Conservation (phyloP, 1,140 invertebrate species). For the Callitettix versicolor region DNA sequence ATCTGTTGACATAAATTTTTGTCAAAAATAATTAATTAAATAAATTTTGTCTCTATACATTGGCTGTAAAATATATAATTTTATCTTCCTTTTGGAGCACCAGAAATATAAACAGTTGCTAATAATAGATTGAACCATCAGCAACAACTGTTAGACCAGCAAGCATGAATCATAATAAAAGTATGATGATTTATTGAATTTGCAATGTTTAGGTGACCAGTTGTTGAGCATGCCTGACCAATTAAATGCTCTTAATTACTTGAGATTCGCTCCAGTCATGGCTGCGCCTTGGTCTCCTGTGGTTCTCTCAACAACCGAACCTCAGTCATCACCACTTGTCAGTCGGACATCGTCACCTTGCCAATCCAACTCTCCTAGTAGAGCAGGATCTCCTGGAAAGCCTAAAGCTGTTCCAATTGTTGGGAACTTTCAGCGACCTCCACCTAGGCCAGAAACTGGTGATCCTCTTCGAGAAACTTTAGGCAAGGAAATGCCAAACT, state of each 20-base stretch:
- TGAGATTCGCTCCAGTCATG: slow-evolving; percentile 3
- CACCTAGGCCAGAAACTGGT: background rate
- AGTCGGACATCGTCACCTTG: slow-evolving; percentile 39
- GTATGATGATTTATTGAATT: too few species aligned
- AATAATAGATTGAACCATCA: too few species aligned
- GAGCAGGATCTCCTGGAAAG: slow-evolving; percentile 34
- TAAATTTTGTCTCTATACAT: too few species aligned
- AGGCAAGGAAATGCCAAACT: slow-evolving; percentile 39
- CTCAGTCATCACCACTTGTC: slow-evolving; percentile 37
- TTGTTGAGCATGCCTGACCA: slow-evolving; percentile 10
- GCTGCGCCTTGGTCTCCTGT: slow-evolving; percentile 30
- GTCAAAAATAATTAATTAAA: too few species aligned
- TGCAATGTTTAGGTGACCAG: slow-evolving; percentile 10
- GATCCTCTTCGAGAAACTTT: slow-evolving; percentile 35
- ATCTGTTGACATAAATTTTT: too few species aligned
- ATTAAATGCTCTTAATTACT: background rate
- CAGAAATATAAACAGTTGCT: too few species aligned
- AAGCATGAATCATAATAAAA: too few species aligned
- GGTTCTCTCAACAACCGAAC: slow-evolving; percentile 24
- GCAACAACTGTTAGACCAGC: too few species aligned
- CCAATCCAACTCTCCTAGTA: slow-evolving; percentile 35
- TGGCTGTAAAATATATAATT: too few species aligned
- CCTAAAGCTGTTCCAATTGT: slow-evolving; percentile 18
- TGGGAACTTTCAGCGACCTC: slow-evolving; percentile 4
- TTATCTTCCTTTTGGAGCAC: too few species aligned